Percentiles rank a stretch among this genome's conserved stretches.
phyloP scores from a whole-genome alignment of 1,140 invertebrate species.

The Drosophila tropicalis region DNA sequence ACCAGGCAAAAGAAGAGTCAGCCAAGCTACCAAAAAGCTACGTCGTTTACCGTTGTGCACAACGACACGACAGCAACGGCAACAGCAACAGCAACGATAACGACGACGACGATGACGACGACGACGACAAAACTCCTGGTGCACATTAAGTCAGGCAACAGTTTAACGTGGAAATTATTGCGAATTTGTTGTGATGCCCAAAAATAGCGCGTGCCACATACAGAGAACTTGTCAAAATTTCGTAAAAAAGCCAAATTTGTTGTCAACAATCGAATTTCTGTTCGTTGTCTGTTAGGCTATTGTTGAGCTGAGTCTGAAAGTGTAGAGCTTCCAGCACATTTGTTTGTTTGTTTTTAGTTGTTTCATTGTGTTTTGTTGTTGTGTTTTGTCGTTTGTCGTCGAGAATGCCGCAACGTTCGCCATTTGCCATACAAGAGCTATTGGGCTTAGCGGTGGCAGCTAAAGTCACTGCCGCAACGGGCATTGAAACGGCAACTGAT shows the following conservation, averaged over 20 bases:
- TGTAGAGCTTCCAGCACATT: background rate
- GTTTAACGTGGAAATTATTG: slow-evolving; percentile 83
- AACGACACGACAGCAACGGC: slow-evolving; percentile 52
- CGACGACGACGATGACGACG: slow-evolving; percentile 33
- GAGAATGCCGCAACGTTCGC: slow-evolving; percentile 91
- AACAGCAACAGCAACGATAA: slow-evolving; percentile 20
- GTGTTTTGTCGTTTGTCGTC: background rate
- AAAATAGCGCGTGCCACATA: slow-evolving; percentile 63
- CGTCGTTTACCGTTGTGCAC: slow-evolving; percentile 52
- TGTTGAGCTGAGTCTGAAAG: background rate
- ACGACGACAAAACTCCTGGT: slow-evolving; percentile 78
- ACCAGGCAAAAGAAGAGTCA: slow-evolving; percentile 17
- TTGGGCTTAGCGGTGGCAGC: slow-evolving; percentile 86
- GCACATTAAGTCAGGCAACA: slow-evolving; percentile 81
- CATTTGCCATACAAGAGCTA: slow-evolving; percentile 96
- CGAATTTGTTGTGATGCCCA: slow-evolving; percentile 76
- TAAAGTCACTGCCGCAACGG: slow-evolving; percentile 8
- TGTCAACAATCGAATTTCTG: slow-evolving; percentile 11
- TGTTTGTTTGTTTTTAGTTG: background rate
- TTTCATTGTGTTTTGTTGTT: background rate
- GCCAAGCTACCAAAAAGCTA: slow-evolving; percentile 9
- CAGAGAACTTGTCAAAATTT: slow-evolving; percentile 34
- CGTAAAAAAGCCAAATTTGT: slow-evolving; percentile 5
- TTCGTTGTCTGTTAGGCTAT: background rate
- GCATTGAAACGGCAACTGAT: slow-evolving; percentile 25